Conservation (phyloP, 2,797 vertebrate species). For the Tadarida brasiliensis region DNA sequence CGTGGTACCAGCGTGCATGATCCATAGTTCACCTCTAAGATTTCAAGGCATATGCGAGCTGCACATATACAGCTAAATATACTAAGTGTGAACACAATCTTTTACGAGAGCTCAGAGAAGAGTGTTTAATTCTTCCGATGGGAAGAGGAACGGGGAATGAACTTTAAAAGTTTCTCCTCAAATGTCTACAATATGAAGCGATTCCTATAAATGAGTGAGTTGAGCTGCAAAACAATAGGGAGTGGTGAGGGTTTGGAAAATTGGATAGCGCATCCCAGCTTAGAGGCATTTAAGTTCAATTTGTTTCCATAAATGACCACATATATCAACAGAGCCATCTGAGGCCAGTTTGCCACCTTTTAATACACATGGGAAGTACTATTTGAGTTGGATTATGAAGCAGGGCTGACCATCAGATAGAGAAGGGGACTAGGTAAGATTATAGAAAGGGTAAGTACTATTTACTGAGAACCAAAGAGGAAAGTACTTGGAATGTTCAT, state of each 20-base stretch:
- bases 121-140: not conserved
- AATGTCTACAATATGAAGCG: not conserved
- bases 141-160: not conserved
- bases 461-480: not conserved
- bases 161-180: not conserved
- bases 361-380: not conserved
- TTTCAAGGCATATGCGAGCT: not conserved
- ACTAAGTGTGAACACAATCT: not conserved
- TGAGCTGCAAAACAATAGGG: not conserved
- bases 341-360: not conserved
- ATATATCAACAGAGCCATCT: not conserved
- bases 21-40: not conserved
- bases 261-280: not conserved
- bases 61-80: not conserved
- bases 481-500: not conserved
- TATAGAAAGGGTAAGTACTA: not conserved
- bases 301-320: not conserved
- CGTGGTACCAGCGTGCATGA: not conserved
- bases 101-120: not conserved
- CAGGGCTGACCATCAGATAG: not conserved
- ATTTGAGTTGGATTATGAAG: not conserved
- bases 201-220: not conserved
- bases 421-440: not conserved
- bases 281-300: not conserved
- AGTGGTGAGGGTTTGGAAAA: not conserved